Conservation (phyloP, 2,888 invertebrate species). For the Eupeodes latifasciatus region DNA sequence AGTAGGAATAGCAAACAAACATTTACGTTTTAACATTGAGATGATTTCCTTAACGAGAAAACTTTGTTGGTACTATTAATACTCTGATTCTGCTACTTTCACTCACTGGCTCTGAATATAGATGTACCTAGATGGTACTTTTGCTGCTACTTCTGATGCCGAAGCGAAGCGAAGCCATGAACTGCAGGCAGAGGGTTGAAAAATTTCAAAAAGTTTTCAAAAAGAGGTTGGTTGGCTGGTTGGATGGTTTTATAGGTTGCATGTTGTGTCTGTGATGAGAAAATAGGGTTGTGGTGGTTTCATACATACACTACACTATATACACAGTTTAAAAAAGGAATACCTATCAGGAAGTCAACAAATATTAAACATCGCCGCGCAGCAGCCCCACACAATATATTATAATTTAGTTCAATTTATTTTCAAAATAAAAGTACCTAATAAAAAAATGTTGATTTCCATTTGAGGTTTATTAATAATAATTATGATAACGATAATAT, state of each 20-base stretch:
- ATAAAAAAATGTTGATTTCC: constrained; percentile 11
- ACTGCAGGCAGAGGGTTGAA: constrained; percentile 8
- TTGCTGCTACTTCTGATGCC: neutral
- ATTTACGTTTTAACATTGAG: constrained; percentile 67
- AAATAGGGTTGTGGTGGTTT: neutral
- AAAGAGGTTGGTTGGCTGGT: neutral
- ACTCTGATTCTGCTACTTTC: constrained; percentile 7
- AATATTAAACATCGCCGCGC: constrained; percentile 5
- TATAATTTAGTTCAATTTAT: constrained; percentile 55
- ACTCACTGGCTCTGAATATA: neutral
- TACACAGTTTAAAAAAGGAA: constrained; percentile 22
- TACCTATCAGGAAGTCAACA: constrained; percentile 15
- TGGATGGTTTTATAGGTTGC: neutral
- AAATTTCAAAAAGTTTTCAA: constrained; percentile 42
- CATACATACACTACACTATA: neutral
- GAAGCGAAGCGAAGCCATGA: neutral
- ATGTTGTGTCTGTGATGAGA: neutral
- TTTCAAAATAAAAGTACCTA: constrained; percentile 31
- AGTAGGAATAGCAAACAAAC: constrained; percentile 27
- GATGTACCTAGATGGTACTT: constrained; percentile 1
- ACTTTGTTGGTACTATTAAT: constrained; percentile 59
- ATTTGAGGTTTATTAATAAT: neutral
- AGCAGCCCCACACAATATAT: constrained; percentile 35
- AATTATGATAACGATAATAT: no score
- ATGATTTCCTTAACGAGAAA: constrained; percentile 74